These are phyloP conservation scores for Schrankia costaestrigalis DNA, from an alignment of 2,888 invertebrate genomes.

Conservation along the genomic window DNA sequence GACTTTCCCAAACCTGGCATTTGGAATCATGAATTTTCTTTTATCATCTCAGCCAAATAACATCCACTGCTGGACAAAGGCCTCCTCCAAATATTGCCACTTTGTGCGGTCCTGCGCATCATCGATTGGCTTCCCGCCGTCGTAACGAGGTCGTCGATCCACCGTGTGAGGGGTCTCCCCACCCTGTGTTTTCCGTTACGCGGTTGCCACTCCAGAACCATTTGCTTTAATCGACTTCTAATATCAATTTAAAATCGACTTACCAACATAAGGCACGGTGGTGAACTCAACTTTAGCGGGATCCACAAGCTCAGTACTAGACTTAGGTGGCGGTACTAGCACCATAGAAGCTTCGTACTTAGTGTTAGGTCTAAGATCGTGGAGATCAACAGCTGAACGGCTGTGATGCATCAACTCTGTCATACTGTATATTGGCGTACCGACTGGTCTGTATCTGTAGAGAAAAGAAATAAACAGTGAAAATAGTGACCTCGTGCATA, in stretches of 20 bases:
- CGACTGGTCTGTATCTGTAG: slow-evolving; percentile 88
- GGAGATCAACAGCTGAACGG: slow-evolving; percentile 87
- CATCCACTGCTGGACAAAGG: no score
- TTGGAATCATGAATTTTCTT: no score
- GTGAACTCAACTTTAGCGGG: slow-evolving; percentile 85
- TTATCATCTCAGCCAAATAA: no score
- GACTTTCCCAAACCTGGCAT: no score
- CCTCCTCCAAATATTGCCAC: no score
- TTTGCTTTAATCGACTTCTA: not conserved
- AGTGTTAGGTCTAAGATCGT: slow-evolving; percentile 88
- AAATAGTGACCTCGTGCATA: no score
- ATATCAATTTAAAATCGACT: slow-evolving; percentile 24
- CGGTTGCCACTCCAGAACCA: not conserved
- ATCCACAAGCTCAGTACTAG: slow-evolving; percentile 88
- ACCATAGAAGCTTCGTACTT: slow-evolving; percentile 91
- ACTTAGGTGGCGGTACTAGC: slow-evolving; percentile 90
- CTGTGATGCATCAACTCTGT: slow-evolving; percentile 92
- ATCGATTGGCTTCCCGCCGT: no score
- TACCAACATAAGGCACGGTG: slow-evolving; percentile 85
- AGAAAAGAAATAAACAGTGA: not conserved
- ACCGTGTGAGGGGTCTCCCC: no score
- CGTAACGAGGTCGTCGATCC: no score
- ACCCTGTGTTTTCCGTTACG: not conserved
- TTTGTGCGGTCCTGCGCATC: no score
- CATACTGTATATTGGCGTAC: slow-evolving; percentile 90